phyloP scores from a whole-genome alignment of 2,797 vertebrate genomes.

The Loris lydekkerianus region DNA sequence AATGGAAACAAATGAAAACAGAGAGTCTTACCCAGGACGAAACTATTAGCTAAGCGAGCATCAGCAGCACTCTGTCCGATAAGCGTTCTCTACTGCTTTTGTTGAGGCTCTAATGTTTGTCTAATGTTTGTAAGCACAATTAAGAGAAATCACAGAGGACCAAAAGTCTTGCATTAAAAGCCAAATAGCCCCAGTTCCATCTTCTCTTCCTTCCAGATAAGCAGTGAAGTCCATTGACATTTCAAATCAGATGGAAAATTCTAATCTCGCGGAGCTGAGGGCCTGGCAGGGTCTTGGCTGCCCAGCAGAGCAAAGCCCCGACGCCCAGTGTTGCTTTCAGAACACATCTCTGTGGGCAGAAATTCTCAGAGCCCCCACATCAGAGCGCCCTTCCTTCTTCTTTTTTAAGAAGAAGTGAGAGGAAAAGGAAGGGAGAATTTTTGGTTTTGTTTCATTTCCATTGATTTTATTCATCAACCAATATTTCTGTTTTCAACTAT shows the following conservation, averaged over 20 bases:
- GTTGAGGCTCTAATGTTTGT: background rate
- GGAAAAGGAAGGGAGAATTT: background rate
- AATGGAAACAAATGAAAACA: constrained; percentile 11
- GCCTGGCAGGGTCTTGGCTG: background rate
- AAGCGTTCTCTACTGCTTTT: background rate
- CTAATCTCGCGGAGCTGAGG: fast-evolving
- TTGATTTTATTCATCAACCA: background rate
- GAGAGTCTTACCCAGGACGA: background rate
- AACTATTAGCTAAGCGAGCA: background rate
- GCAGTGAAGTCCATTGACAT: background rate
- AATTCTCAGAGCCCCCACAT: background rate
- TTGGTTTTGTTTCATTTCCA: background rate
- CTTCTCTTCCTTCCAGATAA: background rate
- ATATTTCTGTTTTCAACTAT: background rate
- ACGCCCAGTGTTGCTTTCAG: background rate
- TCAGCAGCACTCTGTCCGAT: background rate
- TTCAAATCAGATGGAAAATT: background rate
- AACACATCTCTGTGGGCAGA: background rate
- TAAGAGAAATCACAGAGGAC: background rate
- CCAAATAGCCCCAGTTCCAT: background rate
- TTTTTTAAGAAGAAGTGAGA: background rate
- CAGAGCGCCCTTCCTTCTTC: background rate
- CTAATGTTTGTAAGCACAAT: constrained; percentile 18
- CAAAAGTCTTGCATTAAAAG: background rate
- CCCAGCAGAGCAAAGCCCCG: background rate